Evolutionary conservation across 2,113 vertebrate species (phyloP), one percentile per base, ranked within the genome.

Genomic region (Melozone crissalis): DNA sequence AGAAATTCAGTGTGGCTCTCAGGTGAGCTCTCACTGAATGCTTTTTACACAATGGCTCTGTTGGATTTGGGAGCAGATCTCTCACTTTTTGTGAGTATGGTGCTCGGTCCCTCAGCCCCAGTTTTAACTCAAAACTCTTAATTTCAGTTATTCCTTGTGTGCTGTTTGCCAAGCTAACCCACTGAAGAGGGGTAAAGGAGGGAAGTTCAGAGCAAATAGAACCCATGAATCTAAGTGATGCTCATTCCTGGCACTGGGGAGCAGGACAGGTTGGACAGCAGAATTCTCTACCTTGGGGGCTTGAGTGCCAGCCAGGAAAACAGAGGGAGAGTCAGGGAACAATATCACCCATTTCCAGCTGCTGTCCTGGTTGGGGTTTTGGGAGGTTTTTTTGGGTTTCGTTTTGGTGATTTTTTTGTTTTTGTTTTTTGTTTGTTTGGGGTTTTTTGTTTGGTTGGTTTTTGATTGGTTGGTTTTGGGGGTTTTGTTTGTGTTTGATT

Each of bases 381-480:
- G 52, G 27, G 13, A 14, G 13, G 41, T 41, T 14, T 41, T 41
- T 41, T 41, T 41, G 41, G 43, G 17, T 17, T 19, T 14, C 6
- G 14, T 39, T 39, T 39, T 39, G 39, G 11, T 39, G 17, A 9
- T 6, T 31, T 18, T 11, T 35, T 52, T 37, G 2, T 19, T 44
- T 47, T 4, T 13, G 24, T 51, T 51, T 51, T 54, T 18, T 28
- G 9, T 17, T 52, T 6, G 6, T 7, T 51, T 51, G 14, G n/a
- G n/a, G n/a, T n/a, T n/a, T n/a, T 30, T 54, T 5, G 2, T 8
- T 54, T 11, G 33, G 13, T 1, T 33, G 6, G 1, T 6, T 13
- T 19, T 7, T 24, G n/a, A n/a, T n/a, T n/a, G n/a, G n/a, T n/a
- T 22, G 12, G 7, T 4, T 30, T 54, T 18, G 10, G 46, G n/a